phyloP scores from a whole-genome alignment of 2,113 vertebrate genomes.

The Propithecus coquereli region DNA sequence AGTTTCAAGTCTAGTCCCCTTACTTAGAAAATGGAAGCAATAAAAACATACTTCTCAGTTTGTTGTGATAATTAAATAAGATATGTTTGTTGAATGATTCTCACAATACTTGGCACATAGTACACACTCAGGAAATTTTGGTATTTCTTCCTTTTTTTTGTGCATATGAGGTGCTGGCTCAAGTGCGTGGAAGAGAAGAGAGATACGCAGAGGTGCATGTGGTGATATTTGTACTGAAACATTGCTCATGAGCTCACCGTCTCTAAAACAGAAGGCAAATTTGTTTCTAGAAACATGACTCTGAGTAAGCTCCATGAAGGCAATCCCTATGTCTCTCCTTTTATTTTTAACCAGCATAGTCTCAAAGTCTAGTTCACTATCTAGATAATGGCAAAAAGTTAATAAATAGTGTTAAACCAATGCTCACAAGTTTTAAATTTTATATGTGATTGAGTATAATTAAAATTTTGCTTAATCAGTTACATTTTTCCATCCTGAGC shows the following conservation, averaged over 20 bases:
- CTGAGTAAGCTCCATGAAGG: background rate
- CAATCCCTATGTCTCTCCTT: background rate
- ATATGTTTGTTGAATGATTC: background rate
- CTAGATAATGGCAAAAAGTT: background rate
- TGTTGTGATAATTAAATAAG: background rate
- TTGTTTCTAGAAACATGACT: background rate
- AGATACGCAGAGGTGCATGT: background rate
- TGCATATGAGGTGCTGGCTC: background rate
- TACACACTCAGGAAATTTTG: background rate
- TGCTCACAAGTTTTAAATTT: background rate
- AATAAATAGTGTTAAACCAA: background rate
- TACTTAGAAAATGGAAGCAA: background rate
- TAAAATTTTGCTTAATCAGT: background rate
- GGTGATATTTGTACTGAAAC: background rate
- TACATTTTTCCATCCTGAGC: background rate
- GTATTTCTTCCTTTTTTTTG: background rate
- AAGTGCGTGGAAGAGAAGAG: fast-evolving
- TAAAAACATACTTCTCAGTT: background rate
- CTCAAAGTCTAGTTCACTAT: background rate
- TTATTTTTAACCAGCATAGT: background rate
- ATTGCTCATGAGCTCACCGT: background rate
- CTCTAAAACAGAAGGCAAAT: background rate
- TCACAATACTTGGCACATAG: background rate
- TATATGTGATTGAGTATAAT: background rate
- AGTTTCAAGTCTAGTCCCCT: background rate